Percentiles rank a stretch among this genome's conserved stretches.
Evolutionary conservation across 2,888 invertebrate species (phyloP).

Genomic region (Drosophila ochracea): DNA sequence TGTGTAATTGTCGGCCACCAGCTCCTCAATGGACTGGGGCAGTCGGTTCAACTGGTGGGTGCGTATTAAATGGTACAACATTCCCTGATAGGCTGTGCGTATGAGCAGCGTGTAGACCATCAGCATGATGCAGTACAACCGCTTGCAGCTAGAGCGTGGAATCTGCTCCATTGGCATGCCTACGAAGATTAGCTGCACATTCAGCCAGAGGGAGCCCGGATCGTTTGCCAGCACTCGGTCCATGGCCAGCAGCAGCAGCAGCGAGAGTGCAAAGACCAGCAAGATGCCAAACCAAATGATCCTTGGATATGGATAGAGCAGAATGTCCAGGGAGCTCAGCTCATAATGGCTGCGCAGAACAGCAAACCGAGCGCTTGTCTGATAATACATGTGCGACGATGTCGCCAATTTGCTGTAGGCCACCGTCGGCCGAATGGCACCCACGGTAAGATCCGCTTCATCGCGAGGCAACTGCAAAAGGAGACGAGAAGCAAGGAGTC

Average conservation of each 20-base stretch:
- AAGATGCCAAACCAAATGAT: constrained; percentile 55
- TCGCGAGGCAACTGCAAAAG: constrained; percentile 40
- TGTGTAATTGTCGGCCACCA: constrained; percentile 53
- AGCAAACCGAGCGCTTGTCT: constrained; percentile 56
- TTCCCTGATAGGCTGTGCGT: constrained; percentile 75
- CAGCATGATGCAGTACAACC: constrained; percentile 50
- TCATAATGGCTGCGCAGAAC: constrained; percentile 48
- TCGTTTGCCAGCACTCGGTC: constrained; percentile 33
- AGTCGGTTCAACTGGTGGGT: constrained; percentile 53
- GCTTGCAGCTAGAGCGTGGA: constrained; percentile 42
- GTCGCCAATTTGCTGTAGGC: constrained; percentile 43
- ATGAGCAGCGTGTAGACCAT: constrained; percentile 68
- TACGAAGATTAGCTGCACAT: constrained; percentile 53
- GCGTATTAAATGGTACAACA: constrained; percentile 72
- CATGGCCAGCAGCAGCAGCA: constrained; percentile 36
- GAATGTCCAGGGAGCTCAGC: constrained; percentile 54
- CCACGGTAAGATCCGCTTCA: constrained; percentile 62
- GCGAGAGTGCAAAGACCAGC: constrained; percentile 35
- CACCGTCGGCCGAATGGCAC: constrained; percentile 63
- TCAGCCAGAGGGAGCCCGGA: constrained; percentile 19
- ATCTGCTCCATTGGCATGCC: constrained; percentile 55
- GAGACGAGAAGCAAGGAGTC: neutral
- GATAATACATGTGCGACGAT: constrained; percentile 66
- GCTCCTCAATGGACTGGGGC: constrained; percentile 57
- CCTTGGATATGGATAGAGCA: constrained; percentile 61